These are phyloP conservation scores for Pollenia griseotomentosa DNA, from an alignment of 2,888 invertebrate species.

Conservation along the genomic window DNA sequence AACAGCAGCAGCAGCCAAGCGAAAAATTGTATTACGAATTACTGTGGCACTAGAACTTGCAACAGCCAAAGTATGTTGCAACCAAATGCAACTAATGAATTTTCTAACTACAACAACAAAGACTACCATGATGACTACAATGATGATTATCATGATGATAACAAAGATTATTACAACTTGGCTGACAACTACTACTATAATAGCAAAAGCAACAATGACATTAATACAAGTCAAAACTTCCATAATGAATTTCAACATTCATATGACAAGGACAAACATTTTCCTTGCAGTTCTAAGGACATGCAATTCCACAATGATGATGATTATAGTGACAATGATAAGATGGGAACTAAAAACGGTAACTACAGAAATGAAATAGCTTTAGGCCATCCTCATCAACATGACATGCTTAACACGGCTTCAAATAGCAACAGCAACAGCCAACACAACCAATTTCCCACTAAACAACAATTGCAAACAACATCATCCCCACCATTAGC, in stretches of 20 bases:
- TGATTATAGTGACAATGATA: slow-evolving; percentile 21
- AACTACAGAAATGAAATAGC: slow-evolving; percentile 75
- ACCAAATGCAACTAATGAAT: slow-evolving; percentile 49
- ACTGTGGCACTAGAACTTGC: background rate
- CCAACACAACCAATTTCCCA: background rate
- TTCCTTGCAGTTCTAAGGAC: slow-evolving; percentile 11
- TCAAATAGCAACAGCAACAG: slow-evolving; percentile 46
- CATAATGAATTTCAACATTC: slow-evolving; percentile 47
- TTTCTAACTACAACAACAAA: background rate
- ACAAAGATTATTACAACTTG: slow-evolving; percentile 40
- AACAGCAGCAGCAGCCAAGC: slow-evolving; percentile 42
- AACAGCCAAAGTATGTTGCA: slow-evolving; percentile 42
- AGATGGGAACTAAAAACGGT: slow-evolving; percentile 6
- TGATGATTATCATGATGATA: slow-evolving; percentile 21
- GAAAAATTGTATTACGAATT: slow-evolving; percentile 67
- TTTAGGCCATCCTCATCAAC: slow-evolving; percentile 71
- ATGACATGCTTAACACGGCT: background rate
- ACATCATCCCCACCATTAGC: slow-evolving; percentile 55
- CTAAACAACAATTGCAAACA: slow-evolving; percentile 17
- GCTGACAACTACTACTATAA: background rate
- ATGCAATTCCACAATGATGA: slow-evolving; percentile 17
- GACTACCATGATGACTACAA: background rate
- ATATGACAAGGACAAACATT: slow-evolving; percentile 47
- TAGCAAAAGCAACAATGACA: slow-evolving; percentile 14
- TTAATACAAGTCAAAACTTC: slow-evolving; percentile 13